Conservation (phyloP, 2,888 invertebrate species). For the Desoria tigrina region DNA sequence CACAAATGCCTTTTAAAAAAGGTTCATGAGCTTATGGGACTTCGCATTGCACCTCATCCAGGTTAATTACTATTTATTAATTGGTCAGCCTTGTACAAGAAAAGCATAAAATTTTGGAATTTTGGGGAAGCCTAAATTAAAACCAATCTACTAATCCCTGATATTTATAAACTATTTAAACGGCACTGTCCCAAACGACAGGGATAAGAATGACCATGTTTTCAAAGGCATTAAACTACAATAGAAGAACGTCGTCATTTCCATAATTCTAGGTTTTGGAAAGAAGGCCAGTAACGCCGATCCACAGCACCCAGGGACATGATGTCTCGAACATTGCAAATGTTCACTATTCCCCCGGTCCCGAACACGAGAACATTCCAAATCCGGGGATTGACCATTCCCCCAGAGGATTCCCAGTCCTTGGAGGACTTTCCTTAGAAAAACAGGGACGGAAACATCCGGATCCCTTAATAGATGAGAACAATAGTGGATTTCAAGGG, state of each 20-base stretch:
- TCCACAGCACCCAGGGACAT: conserved; percentile 51
- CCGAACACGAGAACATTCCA: conserved; percentile 48
- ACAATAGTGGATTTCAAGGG: conserved; percentile 32
- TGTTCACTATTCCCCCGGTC: conserved; percentile 50
- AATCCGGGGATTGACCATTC: conserved; percentile 47
- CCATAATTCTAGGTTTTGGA: conserved; percentile 43
- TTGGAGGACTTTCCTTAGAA: conserved; percentile 12
- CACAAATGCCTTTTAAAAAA: too few species aligned
- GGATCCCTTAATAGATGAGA: conserved; percentile 5
- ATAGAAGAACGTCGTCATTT: conserved; percentile 4
- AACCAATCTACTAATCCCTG: too few species aligned
- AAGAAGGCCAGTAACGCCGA: conserved; percentile 47
- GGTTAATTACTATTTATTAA: too few species aligned
- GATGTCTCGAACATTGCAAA: conserved; percentile 50
- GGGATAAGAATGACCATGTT: too few species aligned
- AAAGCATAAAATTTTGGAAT: too few species aligned
- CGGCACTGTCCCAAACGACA: too few species aligned
- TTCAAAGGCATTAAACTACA: too few species aligned
- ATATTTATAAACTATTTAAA: too few species aligned
- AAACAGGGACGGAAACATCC: conserved; percentile 13
- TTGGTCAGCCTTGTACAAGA: too few species aligned
- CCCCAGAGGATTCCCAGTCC: conserved; percentile 41
- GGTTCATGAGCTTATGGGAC: too few species aligned
- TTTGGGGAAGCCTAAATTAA: too few species aligned
- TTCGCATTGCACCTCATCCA: too few species aligned